phyloP scores from a whole-genome alignment of 2,113 vertebrate genomes.

The Telmatochromis brichardi region DNA sequence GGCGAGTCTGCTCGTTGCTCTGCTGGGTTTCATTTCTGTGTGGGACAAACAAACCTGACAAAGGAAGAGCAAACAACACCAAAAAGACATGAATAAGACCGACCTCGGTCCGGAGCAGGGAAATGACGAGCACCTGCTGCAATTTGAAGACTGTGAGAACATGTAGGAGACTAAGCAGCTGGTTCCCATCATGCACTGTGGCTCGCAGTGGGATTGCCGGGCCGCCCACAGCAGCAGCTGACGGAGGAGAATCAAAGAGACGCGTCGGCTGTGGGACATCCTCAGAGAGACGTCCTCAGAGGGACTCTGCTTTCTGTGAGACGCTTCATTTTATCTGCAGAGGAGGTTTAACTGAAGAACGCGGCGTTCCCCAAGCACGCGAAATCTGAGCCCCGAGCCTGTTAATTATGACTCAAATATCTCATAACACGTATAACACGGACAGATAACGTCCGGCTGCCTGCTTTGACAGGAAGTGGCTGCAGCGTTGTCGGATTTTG shows the following conservation, averaged over 20 bases:
- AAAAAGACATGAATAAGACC: not conserved
- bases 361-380: not conserved
- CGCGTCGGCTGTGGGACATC: not conserved
- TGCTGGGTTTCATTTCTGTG: not conserved
- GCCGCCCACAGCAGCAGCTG: not conserved
- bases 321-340: not conserved
- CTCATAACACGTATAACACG: not conserved
- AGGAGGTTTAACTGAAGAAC: not conserved
- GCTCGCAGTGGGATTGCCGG: not conserved
- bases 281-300: not conserved
- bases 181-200: conserved; percentile 20
- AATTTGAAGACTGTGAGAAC: not conserved
- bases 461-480: not conserved
- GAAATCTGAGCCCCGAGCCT: not conserved
- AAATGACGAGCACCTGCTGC: not conserved
- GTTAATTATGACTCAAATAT: not conserved
- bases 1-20: not conserved
- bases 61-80: not conserved
- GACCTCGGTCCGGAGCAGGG: not conserved
- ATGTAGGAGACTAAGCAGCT: not conserved
- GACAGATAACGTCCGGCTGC: not conserved
- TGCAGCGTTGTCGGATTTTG: not conserved
- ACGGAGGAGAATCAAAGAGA: not conserved
- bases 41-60: not conserved
- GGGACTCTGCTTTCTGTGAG: not conserved